Conservation (phyloP, 30 jellyfish, hydroid and myxozoan species). For the Haliclystus octoradiatus region DNA sequence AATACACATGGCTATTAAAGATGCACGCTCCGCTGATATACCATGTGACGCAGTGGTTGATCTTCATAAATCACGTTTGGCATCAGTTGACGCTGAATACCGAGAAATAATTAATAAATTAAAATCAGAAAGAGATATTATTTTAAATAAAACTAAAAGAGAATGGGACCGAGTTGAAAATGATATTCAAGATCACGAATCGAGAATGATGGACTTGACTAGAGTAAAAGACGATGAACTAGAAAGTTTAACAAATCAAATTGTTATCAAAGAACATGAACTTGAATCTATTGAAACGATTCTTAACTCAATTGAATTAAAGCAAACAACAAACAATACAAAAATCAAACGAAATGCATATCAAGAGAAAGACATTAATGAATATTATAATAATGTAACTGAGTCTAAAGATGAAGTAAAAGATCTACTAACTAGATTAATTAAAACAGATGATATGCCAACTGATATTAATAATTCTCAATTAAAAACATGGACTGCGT, state of each 20-base stretch:
- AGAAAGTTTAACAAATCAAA: conserved; percentile 4
- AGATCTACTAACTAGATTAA: conserved; percentile 11
- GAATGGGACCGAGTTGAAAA: conserved; percentile 12
- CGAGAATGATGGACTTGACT: conserved; percentile 13
- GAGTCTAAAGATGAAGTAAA: conserved; percentile 44
- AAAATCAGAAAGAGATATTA: not conserved
- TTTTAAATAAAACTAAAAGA: not conserved
- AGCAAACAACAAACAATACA: too few species aligned
- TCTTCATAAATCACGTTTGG: not conserved
- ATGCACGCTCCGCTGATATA: not conserved
- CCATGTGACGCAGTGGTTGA: not conserved
- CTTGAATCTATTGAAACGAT: conserved; percentile 14
- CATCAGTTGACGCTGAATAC: not conserved
- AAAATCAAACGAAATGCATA: conserved; percentile 17
- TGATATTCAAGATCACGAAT: conserved; percentile 21
- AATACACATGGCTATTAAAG: not conserved
- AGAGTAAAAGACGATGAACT: conserved; percentile 11
- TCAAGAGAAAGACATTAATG: not conserved
- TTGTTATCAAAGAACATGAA: conserved; percentile 18
- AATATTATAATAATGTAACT: conserved; percentile 25
- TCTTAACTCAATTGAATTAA: conserved; percentile 3
- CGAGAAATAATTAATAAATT: not conserved
- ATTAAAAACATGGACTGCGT: not conserved
- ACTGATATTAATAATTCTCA: not conserved
- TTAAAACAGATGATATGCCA: not conserved